Base-by-base conservation (phyloP, 2,797 vertebrate genomes). In the Enteromius radiatus region DNA sequence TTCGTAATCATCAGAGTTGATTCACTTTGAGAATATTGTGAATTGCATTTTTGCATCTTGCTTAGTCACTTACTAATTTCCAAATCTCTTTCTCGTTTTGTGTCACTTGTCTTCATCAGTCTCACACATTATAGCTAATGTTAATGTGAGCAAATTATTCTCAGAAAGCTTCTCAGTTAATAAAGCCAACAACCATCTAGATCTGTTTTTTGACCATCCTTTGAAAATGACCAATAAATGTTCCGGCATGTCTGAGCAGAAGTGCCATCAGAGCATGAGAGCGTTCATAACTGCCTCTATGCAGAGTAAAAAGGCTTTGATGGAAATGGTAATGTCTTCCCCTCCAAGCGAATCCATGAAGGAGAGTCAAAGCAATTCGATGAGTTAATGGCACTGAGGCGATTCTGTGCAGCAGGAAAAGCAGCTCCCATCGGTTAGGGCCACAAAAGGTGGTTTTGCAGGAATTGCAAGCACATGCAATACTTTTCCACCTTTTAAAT, bases 361-460 rank as follows among this genome's bases (percentile, higher is more conserved):
- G 41, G 69, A 78, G 81, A 83, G 81, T 82, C 84, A 78, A 88
- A 87, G 76, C 84, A 78, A 82, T 87, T 71, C 21, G 75, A 78
- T 54, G n/a, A 80, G 81, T 70, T 77, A 79, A 84, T 73, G 64
- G 69, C 64, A 75, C 52, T 26, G 67, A 81, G 64, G 75, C 75
- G 78, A 49, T 83, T 84, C 74, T 26, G 21, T 41, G 68, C 41
- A 14, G 33, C 54, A n/a, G 59, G 68, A 82, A 84, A 63, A 67
- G 11, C 59, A 79, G 31, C 45, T 83, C 64, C 43, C 45, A 77
- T 74, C 67, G 6, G 63, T 63, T 63, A 80, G 33, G 6, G 49
- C 33, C 83, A 82, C 68, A 80, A 71, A 76, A 83, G 74, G 33
- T 65, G 61, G 12, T 64, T 59, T 31, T 76, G 47, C 10, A 73